These are phyloP conservation scores for Sebastes steindachneri DNA, from an alignment of 2,797 vertebrate species.

Conservation along the genomic window DNA sequence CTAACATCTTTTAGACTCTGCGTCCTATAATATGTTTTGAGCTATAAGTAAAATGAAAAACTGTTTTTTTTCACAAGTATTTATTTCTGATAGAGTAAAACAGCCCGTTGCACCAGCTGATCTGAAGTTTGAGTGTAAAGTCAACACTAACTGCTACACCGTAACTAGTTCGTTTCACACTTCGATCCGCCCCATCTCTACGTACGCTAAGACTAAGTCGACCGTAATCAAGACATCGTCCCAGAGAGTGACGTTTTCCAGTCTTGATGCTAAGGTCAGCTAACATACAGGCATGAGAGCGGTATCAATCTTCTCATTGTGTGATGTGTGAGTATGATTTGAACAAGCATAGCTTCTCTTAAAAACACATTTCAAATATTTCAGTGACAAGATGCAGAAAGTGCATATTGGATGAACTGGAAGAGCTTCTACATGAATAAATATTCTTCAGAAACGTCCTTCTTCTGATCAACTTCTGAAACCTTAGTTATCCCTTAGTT, in stretches of 20 bases:
- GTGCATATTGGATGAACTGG: background rate
- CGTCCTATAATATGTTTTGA: background rate
- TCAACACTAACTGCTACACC: background rate
- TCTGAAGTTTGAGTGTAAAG: background rate
- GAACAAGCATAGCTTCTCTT: background rate
- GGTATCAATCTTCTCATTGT: background rate
- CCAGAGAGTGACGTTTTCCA: too few relatives aligned
- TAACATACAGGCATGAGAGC: background rate
- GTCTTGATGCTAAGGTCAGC: background rate
- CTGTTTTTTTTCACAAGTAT: background rate
- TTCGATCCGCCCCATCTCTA: background rate
- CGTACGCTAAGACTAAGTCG: background rate
- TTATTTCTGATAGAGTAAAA: background rate
- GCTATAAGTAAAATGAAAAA: background rate
- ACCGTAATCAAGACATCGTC: too few relatives aligned
- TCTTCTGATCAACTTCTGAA: background rate
- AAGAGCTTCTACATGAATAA: background rate
- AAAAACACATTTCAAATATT: background rate
- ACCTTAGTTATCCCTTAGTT: background rate
- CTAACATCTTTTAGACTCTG: background rate
- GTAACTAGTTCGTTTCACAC: too few relatives aligned
- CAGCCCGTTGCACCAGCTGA: background rate
- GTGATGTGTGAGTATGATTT: background rate
- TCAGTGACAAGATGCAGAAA: background rate
- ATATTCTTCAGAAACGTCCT: background rate